Evolutionary conservation across 2,888 invertebrate species (phyloP), one percentile per base, ranked within the genome.

Genomic region (Sinelater perroti): DNA sequence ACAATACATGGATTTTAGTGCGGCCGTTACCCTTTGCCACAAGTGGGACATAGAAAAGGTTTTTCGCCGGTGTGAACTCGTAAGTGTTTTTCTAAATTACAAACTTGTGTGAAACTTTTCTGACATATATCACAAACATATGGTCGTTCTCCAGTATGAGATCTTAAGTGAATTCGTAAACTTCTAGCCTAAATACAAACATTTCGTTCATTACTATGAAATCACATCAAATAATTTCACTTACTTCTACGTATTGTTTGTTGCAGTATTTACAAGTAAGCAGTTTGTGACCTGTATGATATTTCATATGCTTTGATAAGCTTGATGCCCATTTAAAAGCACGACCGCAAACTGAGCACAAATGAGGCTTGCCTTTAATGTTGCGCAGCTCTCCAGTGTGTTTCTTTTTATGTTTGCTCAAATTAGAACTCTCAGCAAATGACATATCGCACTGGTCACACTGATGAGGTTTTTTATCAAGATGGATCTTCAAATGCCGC

Each of bases 241-340:
- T 69, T 56, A 76, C 78, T 68, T 81, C 81, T 2, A 80, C 80
- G 63, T 80, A 81, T 59, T 79, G 79, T 56, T 80, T 80, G 18
- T 74, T 75, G 62, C 81, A 81, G 65, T 74, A 78, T 49, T 78
- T 74, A 53, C 81, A 81, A 18, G 76, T 72, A 16, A 80, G 67
- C 33, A 81, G 68, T 64, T 80, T 80, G 63, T 79, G 79, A 2
- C 80, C 80, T 1, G 81, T 81, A 63, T 81, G 81, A 64, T 80
- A 79, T 61, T 81, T 81, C 78, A 79, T 80, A 60, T 81, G 81
- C 66, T 81, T 81, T 0, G 80, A 79, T 24, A 81, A 70, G 61
- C 80, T 80, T 1, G 80, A 80, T 1, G 80, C 77, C 80, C 81
- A 81, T 68, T 81, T 81, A 59, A 81, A 81, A 1, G 77, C 75